phyloP scores from a whole-genome alignment of 2,888 invertebrate species.

The Pseudococcus jackbeardsleyi region DNA sequence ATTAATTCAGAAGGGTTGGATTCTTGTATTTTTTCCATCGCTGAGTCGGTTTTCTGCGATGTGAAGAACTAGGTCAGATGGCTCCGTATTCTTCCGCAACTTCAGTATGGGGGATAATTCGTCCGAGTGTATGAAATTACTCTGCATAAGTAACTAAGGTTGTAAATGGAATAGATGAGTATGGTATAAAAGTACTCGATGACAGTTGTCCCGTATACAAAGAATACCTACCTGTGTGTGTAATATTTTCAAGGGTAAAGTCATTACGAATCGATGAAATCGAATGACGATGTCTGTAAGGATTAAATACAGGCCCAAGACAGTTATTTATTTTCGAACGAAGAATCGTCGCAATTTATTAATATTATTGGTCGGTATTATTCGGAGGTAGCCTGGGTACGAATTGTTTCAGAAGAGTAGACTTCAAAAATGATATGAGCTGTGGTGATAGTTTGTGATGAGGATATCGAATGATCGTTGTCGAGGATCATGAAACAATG shows the following conservation, averaged over 20 bases:
- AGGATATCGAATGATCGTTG: background rate
- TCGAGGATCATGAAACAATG: background rate
- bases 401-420: background rate
- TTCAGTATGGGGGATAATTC: background rate
- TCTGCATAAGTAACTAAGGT: background rate
- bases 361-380: background rate
- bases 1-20: conserved; percentile 35
- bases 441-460: background rate
- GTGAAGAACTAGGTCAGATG: background rate
- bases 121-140: conserved; percentile 10
- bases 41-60: background rate
- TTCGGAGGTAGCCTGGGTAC: background rate
- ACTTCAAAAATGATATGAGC: background rate
- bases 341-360: background rate
- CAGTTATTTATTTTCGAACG: background rate
- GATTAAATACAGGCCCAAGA: background rate
- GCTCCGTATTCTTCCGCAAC: background rate
- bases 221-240: background rate
- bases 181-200: background rate
- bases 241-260: conserved; percentile 18
- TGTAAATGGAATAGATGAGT: background rate
- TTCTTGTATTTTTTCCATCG: conserved; percentile 17
- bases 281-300: background rate
- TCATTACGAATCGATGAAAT: conserved; percentile 18
- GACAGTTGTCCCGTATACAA: background rate